Conservation (phyloP, 2,113 vertebrate species). For the Megatriorchis doriae region DNA sequence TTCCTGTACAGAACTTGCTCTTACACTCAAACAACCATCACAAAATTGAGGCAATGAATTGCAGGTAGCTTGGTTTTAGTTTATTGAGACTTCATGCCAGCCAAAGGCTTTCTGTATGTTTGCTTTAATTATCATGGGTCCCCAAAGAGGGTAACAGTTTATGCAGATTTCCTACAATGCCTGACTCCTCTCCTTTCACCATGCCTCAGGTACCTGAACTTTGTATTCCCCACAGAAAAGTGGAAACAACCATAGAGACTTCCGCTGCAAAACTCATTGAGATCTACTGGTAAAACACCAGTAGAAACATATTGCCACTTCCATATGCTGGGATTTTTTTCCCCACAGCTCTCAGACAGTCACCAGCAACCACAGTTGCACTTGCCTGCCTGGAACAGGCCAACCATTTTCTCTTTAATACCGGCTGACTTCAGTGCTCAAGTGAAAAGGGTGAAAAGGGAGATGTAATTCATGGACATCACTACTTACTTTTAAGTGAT, state of each 20-base stretch:
- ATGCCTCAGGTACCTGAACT: background rate
- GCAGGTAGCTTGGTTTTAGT: background rate
- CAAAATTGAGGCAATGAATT: background rate
- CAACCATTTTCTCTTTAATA: background rate
- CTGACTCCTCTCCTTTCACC: background rate
- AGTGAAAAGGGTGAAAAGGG: background rate
- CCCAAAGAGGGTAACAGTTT: background rate
- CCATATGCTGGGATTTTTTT: background rate
- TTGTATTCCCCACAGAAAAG: background rate
- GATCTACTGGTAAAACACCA: background rate
- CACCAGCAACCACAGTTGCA: background rate
- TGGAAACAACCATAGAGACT: background rate
- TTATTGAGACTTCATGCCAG: background rate
- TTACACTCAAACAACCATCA: background rate
- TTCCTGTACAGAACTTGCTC: background rate
- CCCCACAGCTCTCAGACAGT: background rate
- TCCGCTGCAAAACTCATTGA: background rate
- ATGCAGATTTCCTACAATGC: background rate
- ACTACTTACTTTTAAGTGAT: background rate
- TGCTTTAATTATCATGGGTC: background rate
- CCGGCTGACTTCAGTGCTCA: background rate
- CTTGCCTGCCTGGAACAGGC: background rate
- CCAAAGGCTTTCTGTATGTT: background rate
- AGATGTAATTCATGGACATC: background rate
- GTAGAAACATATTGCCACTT: background rate